Base-by-base conservation (phyloP, 2,113 vertebrate genomes). In the Salvelinus alpinus region DNA sequence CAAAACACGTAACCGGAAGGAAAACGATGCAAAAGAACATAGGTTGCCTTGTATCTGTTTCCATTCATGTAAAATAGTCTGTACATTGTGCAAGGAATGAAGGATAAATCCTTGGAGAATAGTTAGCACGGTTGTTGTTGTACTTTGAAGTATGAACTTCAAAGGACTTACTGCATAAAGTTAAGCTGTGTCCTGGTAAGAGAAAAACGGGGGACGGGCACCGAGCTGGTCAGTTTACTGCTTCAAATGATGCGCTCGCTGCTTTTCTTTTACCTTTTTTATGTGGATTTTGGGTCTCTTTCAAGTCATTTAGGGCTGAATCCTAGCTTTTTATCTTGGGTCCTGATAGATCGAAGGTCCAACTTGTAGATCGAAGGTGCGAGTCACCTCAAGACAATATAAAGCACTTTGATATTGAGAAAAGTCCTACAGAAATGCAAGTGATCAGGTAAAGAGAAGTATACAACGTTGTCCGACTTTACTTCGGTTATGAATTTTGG, bases 1-100 rank as follows among this genome's bases (percentile, higher is more conserved):
- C 38, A 82, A 70, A 70, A 48, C 68, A 70, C 22, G 22, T 70
- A 31, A 68, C 14, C 5, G 11, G 2, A 31, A 22, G 25, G 8
- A 5, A 38, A 72, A 81, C 71, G 5, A 64, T 74, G 79, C 73
- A 71, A 75, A 80, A 51, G 69, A 78, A 57, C 79, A 81, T 77
- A 54, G 79, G 82, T 57, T 8, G 0, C 14, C 34, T 77, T 77
- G 76, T 57, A 71, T 76, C 22, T 27, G 3, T 57, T 44, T 75
- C 76, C 51, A 78, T 59, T n/a, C 54, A 67, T 75, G 25, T 9
- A 71, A 20, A 80, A 75, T 34, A 59, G 70, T n/a, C 48, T 73
- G 75, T 38, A 20, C 66, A 38, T 31, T 54, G 59, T n/a, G 18
- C 20, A 22, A 62, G 7, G 18, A 22, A 59, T 22, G 4, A 57